Evolutionary conservation across 2,888 invertebrate species (phyloP), one percentile per base, ranked within the genome.

Genomic region (Chalcis sispes): DNA sequence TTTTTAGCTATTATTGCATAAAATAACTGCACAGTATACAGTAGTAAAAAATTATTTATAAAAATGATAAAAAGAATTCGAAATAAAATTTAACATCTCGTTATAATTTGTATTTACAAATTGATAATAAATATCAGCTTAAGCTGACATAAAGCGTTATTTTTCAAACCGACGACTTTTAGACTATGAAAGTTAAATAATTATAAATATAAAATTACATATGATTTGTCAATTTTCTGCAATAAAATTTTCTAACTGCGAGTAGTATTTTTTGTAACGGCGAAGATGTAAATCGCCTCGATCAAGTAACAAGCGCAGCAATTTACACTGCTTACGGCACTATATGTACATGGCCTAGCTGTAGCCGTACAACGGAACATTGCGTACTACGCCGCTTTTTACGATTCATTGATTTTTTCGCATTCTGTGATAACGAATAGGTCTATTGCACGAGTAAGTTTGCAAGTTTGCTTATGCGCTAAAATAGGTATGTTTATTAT

Each of bases 401-500:
- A 58, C 54, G 25, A 66, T 72, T 71, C 29, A 40, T 66, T 66
- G 23, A 66, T 48, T 76, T 76, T n/a, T 67, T 61, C 40, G 58
- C 75, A 29, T 76, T 56, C 72, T 72, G 75, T 72, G 75, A 76
- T 76, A 72, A 67, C 58, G 29, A 67, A 52, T 36, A 36, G 36
- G 50, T 64, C 56, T 7, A n/a, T 46, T 23, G 52, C 46, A 20
- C 46, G 32, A 20, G n/a, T n/a, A 46, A 59, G 25, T n/a, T 15
- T 46, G 29, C 29, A 59, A 70, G 20, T 59, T 48, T 18, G 32
- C 50, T 29, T 59, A 3, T 1, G 46, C 36, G 25, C 7, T 64
- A 61, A 40, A 54, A 46, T 59, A 59, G 52, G 46, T 36, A 56
- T 48, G 40, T 52, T 54, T 70, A 67, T 75, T 58, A n/a, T n/a